phyloP scores from a whole-genome alignment of 2,888 invertebrate species.

The Athetis lepigone region DNA sequence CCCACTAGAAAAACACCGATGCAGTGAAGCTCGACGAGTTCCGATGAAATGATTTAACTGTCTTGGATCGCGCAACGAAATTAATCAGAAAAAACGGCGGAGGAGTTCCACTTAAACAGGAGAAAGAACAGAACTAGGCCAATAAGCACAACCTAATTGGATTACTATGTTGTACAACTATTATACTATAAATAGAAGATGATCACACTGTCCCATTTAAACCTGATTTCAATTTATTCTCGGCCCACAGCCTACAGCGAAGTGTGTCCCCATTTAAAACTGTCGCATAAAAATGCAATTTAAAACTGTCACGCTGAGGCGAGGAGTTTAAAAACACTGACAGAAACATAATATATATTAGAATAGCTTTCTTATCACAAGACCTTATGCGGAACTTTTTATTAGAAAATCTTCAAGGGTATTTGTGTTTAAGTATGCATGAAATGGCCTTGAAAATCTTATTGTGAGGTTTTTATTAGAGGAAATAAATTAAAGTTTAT shows the following conservation, averaged over 20 bases:
- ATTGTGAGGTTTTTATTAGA: neutral
- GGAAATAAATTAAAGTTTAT: neutral
- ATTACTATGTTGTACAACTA: too few relatives aligned
- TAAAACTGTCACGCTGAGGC: constrained; percentile 61
- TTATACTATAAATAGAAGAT: too few relatives aligned
- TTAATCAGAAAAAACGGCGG: too few relatives aligned
- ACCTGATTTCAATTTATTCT: constrained; percentile 33
- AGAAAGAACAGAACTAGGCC: too few relatives aligned
- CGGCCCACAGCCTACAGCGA: constrained; percentile 26
- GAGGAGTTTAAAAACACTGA: constrained; percentile 56
- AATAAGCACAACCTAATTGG: too few relatives aligned
- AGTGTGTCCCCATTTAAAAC: constrained; percentile 52
- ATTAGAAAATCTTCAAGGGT: constrained; percentile 32
- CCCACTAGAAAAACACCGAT: too few relatives aligned
- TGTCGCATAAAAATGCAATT: constrained; percentile 66
- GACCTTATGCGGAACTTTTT: constrained; percentile 27
- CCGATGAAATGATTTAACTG: too few relatives aligned
- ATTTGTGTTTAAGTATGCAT: constrained; percentile 1
- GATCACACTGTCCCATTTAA: neutral
- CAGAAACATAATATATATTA: constrained; percentile 56
- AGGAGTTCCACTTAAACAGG: too few relatives aligned
- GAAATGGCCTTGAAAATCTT: constrained; percentile 12
- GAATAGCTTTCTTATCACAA: constrained; percentile 56
- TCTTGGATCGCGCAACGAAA: too few relatives aligned
- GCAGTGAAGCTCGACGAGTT: too few relatives aligned